Evolutionary conservation across 1,140 invertebrate species (phyloP).

Genomic region (Doryteuthis pealeii): DNA sequence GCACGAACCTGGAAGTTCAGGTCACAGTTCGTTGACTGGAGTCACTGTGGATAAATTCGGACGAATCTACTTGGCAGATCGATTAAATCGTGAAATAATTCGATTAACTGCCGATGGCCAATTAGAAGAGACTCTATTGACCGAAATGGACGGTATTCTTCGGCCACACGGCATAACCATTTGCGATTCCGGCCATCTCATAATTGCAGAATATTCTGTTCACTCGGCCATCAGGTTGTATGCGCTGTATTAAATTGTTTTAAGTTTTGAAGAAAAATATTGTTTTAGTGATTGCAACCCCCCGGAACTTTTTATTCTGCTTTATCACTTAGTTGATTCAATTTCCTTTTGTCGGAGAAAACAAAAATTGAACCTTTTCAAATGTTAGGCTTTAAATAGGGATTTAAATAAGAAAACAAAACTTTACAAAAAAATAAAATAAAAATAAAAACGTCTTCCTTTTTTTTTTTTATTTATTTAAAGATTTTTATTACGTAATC

Average conservation of each 20-base stretch:
- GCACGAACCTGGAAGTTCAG: neutral
- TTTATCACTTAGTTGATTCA: too few species aligned
- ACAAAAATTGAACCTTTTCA: too few species aligned
- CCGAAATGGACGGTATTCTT: neutral
- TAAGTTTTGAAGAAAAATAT: neutral
- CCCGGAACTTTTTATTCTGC: too few species aligned
- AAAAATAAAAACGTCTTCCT: too few species aligned
- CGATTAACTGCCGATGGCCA: neutral
- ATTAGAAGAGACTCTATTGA: neutral
- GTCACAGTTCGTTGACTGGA: neutral
- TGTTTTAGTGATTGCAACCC: too few species aligned
- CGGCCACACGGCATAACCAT: neutral
- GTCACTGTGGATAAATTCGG: neutral
- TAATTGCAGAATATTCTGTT: neutral
- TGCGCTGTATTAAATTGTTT: neutral
- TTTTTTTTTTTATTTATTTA: too few species aligned
- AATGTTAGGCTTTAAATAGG: too few species aligned
- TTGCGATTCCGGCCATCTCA: neutral
- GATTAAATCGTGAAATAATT: constrained; percentile 8
- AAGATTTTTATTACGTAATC: too few species aligned
- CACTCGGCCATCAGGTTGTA: constrained; percentile 1
- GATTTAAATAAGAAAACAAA: too few species aligned
- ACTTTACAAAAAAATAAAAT: too few species aligned
- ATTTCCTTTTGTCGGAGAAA: too few species aligned
- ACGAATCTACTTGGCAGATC: neutral